Conservation (phyloP, 2,113 vertebrate genomes). For the Pygoscelis adeliae region DNA sequence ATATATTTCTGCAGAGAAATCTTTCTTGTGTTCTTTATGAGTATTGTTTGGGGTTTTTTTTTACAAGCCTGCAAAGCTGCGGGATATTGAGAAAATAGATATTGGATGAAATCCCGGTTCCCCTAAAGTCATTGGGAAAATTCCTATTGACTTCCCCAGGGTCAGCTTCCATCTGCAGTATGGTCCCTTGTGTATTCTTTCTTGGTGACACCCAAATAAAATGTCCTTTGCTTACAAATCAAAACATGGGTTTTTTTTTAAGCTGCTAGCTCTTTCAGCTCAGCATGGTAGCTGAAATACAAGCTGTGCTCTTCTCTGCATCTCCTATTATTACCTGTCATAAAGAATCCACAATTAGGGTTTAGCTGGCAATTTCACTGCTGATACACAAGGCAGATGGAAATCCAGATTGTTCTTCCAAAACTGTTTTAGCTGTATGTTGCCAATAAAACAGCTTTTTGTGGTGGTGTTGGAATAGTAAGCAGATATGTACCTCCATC, state of each 20-base stretch:
- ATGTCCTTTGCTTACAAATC: constrained; percentile 37
- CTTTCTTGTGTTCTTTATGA: not conserved
- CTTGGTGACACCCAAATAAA: constrained; percentile 30
- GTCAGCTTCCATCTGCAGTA: not conserved
- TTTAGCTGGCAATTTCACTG: constrained; percentile 20
- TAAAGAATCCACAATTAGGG: constrained; percentile 47
- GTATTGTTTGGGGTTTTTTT: not conserved
- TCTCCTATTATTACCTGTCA: constrained; percentile 59
- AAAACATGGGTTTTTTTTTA: not conserved
- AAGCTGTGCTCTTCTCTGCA: constrained; percentile 20
- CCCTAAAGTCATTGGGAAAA: not conserved
- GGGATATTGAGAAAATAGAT: not conserved
- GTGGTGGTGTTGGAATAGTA: not conserved
- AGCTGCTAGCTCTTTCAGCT: not conserved
- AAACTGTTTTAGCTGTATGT: not conserved
- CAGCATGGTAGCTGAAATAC: constrained; percentile 22
- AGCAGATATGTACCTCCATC: not conserved
- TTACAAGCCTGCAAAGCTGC: not conserved
- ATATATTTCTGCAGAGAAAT: not conserved
- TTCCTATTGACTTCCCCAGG: not conserved
- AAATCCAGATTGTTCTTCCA: constrained; percentile 8
- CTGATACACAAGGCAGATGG: not conserved
- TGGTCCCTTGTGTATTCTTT: not conserved
- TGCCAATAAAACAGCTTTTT: not conserved
- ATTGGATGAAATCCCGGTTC: not conserved